Evolutionary conservation across 2,113 vertebrate genomes (phyloP), one percentile per base, ranked within the genome.

Genomic region (Pheucticus melanocephalus): DNA sequence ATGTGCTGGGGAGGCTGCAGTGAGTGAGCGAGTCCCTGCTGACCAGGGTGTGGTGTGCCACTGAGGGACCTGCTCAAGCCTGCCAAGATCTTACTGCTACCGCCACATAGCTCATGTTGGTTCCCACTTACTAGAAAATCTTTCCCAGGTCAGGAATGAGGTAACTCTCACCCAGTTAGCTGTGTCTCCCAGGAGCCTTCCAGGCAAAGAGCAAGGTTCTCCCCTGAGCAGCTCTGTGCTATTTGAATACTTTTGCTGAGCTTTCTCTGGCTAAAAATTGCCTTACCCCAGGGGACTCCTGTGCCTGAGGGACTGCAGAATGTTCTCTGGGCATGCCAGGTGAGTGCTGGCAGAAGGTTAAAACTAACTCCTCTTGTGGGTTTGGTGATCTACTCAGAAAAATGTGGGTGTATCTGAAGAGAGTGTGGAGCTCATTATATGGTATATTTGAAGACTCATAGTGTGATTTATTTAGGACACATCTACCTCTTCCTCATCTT

Each of bases 181-280:
- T 8, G 3, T 54, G 69, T 89, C 69, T 95, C 87, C 83, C 77
- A 76, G 68, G 86, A 86, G 72, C 91, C 92, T 91, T 87, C 89
- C 61, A 91, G 93, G 83, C 91, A 95, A 78, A 78, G 25, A 95
- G 7, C 0, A 2, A 86, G 28, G 48, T 65, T 81, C 44, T 91
- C 48, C 31, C 51, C 44, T 25, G 35, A 75, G 79, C 64, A 76
- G 48, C 44, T 63, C 77, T 94, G 88, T 75, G 53, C 53, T 89
- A 86, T 97, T 95, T 94, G 69, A 96, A 94, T 95, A 66, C 51
- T 68, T 94, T 53, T 75, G 77, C 69, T 89, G 72, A 92, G 47
- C 21, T 81, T 93, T 92, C 76, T 40, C 21, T 91, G 72, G 39
- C 10, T 87, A 68, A 95, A 94, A 96, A 94, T 94, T 94, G 40